Evolutionary conservation across 2,113 vertebrate genomes (phyloP), one percentile per base, ranked within the genome.

Genomic region (Psettodes erumei): DNA sequence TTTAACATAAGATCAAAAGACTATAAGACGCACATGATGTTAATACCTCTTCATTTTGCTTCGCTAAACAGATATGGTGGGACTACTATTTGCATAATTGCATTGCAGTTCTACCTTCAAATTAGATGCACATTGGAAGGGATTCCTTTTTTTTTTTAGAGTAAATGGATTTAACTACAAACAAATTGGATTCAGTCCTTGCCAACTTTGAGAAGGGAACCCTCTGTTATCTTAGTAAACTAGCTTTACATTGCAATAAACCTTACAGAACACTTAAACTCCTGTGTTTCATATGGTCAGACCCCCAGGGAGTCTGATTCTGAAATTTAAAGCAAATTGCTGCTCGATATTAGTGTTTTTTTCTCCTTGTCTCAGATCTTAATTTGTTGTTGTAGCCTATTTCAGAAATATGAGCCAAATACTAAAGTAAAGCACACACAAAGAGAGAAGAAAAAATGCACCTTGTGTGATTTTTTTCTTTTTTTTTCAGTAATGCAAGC

Each of bases 321-420:
- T 86, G 61, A 90, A 87, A 87, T 86, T 74, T 86, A 86, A 82
- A 75, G 67, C 62, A 87, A 90, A 90, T 90, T 90, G 75, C 81
- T 61, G 70, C 75, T 90, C 21, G 47, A 88, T 88, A 82, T 87
- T 76, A 83, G 55, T 62, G 60, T 83, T 84, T 86, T 89, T 88
- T 83, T 62, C 56, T 83, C 63, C 47, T 45, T 65, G 79, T 70
- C 84, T 89, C 40, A 90, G 86, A 93, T 89, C 85, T 83, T 91
- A 89, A 93, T 91, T 92, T 91, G 91, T 91, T 93, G 86, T 94
- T 95, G 51, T 53, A 94, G 86, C 79, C 91, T 92, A 90, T 94
- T 95, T 94, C 81, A 93, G 91, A 94, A 94, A 95, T 91, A 88
- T 85, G 88, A 95, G 90, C 90, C 90, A 93, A 93, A 89, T 84